phyloP scores from a whole-genome alignment of 2,113 vertebrate species.

The Vicugna pacos region DNA sequence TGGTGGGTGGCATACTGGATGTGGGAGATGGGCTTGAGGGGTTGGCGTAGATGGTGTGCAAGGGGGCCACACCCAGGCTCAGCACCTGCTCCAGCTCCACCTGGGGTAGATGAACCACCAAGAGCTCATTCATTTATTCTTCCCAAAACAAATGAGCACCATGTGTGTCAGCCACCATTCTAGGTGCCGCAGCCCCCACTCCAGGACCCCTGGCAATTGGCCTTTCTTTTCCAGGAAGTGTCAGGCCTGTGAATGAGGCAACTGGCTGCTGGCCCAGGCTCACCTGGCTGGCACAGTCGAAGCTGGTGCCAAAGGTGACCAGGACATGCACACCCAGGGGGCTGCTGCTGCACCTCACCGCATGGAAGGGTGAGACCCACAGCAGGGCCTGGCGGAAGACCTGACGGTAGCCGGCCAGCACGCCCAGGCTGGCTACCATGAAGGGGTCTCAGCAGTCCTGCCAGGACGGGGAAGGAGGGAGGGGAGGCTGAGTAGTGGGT shows the following conservation, averaged over 20 bases:
- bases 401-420: neutral
- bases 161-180: rapidly evolving
- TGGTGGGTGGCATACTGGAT: slow-evolving; percentile 79
- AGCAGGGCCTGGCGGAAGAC: slow-evolving; percentile 52
- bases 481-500: neutral
- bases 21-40: slow-evolving; percentile 85
- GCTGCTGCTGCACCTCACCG: slow-evolving; percentile 54
- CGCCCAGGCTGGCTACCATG: neutral
- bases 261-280: neutral
- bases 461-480: neutral
- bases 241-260: neutral
- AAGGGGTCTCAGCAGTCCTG: slow-evolving; percentile 60
- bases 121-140: neutral
- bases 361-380: slow-evolving; percentile 36
- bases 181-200: neutral
- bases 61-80: slow-evolving; percentile 73
- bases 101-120: slow-evolving; percentile 52
- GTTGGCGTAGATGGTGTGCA: slow-evolving; percentile 84
- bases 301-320: slow-evolving; percentile 58
- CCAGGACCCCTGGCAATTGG: neutral
- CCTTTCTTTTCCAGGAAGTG: neutral
- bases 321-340: slow-evolving; percentile 36
- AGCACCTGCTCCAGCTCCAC: slow-evolving; percentile 80
- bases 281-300: slow-evolving; percentile 76
- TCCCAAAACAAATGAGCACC: neutral